A percentile compares a stretch with the other conserved stretches of the same genome.
These are phyloP conservation scores for Cyclura pinguis DNA, from an alignment of 2,797 vertebrate genomes.

Conservation along the genomic window DNA sequence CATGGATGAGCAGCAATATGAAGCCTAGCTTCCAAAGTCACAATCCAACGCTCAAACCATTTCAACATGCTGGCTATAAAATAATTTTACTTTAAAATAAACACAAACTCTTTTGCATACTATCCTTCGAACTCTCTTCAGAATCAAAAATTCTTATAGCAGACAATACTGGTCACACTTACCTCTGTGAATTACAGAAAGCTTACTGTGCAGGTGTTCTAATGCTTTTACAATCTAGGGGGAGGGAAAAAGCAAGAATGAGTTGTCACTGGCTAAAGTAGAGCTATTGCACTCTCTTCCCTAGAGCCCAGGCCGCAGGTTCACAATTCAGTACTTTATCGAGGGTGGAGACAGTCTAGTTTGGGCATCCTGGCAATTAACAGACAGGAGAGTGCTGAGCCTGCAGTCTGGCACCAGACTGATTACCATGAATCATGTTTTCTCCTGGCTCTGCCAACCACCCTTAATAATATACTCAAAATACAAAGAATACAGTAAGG, in stretches of 20 bases:
- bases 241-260: conserved; percentile 39
- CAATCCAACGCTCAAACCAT: no score
- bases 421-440: conserved; percentile 19
- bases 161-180: conserved; percentile 61
- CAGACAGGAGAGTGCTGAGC: conserved; percentile 13
- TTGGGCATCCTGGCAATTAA: conserved; percentile 36
- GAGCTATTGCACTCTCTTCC: background rate
- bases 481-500: background rate
- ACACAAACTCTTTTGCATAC: background rate
- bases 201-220: conserved; percentile 97
- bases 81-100: conserved; percentile 8
- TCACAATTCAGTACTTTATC: conserved; percentile 23
- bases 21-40: no score
- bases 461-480: conserved; percentile 1
- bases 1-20: no score
- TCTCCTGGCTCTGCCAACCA: background rate
- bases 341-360: conserved; percentile 28
- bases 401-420: conserved; percentile 23
- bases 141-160: background rate
- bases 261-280: conserved; percentile 41
- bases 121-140: background rate
- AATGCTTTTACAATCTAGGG: conserved; percentile 95
- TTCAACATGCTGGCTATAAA: no score
- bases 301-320: background rate
- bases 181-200: conserved; percentile 98